Evolutionary conservation across 2,797 vertebrate species (phyloP).

Genomic region (Calcarius lapponicus): DNA sequence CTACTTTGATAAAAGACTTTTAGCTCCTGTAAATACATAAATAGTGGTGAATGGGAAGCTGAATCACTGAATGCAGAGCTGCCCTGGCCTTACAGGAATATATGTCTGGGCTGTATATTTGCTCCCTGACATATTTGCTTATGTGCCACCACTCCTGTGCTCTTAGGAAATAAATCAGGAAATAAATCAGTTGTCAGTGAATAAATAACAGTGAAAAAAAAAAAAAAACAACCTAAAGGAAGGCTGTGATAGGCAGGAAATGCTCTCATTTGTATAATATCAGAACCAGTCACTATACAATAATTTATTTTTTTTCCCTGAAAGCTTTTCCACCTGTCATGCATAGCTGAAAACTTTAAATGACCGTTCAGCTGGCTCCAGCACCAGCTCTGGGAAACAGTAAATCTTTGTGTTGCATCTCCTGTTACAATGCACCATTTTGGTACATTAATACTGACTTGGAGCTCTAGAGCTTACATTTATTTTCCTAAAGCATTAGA

Average conservation of each 20-base stretch:
- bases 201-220: not conserved
- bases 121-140: not conserved
- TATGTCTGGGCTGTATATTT: not conserved
- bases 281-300: not conserved
- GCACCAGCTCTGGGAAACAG: not conserved
- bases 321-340: not conserved
- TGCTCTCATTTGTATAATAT: not conserved
- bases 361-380: not conserved
- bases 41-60: not conserved
- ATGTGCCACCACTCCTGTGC: not conserved
- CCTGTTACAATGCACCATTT: not conserved
- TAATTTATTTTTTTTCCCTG: not conserved
- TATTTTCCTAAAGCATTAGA: slow-evolving; percentile 38
- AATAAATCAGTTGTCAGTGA: not conserved
- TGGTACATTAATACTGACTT: not conserved
- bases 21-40: not conserved
- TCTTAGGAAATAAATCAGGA: not conserved
- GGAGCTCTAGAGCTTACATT: slow-evolving; percentile 17
- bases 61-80: not conserved
- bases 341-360: not conserved
- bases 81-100: not conserved
- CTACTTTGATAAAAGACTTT: not conserved
- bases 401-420: not conserved
- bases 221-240: not conserved
- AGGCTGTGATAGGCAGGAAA: not conserved